These are phyloP conservation scores for Aplysina aerophoba DNA, from an alignment of 37 sponge, comb jelly and placozoan species.

Conservation along the genomic window DNA sequence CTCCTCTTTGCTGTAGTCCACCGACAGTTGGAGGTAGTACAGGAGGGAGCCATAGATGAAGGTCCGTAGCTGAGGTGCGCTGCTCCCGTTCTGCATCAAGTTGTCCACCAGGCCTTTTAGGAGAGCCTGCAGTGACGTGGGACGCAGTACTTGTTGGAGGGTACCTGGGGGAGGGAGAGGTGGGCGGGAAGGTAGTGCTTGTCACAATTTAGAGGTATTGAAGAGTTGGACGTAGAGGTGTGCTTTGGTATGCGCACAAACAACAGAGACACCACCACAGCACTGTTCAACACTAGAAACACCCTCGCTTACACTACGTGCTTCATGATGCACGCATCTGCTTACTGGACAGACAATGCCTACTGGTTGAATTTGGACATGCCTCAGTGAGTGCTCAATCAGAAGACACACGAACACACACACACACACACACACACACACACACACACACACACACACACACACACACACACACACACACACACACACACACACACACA, in stretches of 20 bases:
- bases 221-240: not conserved
- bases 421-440: slow-evolving; percentile 30
- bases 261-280: no score
- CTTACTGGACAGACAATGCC: no score
- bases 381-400: not conserved
- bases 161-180: not conserved
- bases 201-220: not conserved
- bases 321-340: no score
- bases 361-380: no score
- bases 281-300: no score
- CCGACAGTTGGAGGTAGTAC: slow-evolving; percentile 78
- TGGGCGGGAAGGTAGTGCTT: no score
- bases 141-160: slow-evolving; percentile 29
- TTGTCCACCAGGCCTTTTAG: slow-evolving; percentile 56
- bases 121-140: slow-evolving; percentile 66
- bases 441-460: slow-evolving; percentile 23
- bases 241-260: no score
- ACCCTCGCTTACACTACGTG: no score
- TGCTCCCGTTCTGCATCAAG: slow-evolving; percentile 20
- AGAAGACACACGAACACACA: not conserved
- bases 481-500: no score
- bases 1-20: slow-evolving; percentile 18
- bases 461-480: slow-evolving; percentile 19
- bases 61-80: slow-evolving; percentile 35
- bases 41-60: slow-evolving; percentile 80